These are phyloP conservation scores for Oreocharis arfaki DNA, from an alignment of 2,113 vertebrate species.

Conservation along the genomic window DNA sequence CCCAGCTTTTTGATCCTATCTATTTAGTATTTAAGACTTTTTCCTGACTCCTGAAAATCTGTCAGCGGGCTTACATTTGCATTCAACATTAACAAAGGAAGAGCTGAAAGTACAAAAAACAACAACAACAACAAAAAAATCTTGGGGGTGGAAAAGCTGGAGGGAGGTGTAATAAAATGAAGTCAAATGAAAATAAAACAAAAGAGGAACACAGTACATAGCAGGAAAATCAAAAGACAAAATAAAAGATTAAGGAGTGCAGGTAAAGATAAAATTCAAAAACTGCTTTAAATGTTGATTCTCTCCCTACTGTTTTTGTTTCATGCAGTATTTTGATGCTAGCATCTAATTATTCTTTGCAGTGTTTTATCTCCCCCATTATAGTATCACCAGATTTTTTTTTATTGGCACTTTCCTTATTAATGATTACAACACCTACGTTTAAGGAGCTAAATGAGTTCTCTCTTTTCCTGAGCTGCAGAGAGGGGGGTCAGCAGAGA, in stretches of 20 bases:
- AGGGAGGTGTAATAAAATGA: conserved; percentile 39
- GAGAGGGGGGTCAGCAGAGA: conserved; percentile 42
- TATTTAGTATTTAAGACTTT: not conserved
- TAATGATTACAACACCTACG: conserved; percentile 70
- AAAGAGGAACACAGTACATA: conserved; percentile 14
- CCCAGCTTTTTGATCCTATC: not conserved
- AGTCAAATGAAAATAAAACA: conserved; percentile 51
- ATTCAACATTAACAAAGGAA: conserved; percentile 40
- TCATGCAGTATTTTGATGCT: conserved; percentile 68
- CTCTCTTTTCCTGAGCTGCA: conserved; percentile 50
- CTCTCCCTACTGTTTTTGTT: conserved; percentile 66
- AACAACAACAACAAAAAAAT: not conserved
- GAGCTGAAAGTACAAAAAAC: not conserved
- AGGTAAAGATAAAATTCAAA: conserved; percentile 64
- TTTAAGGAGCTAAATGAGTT: conserved; percentile 70
- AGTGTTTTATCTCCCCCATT: conserved; percentile 70
- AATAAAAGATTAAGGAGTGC: conserved; percentile 63
- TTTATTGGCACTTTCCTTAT: conserved; percentile 69
- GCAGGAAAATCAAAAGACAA: conserved; percentile 52
- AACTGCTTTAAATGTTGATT: conserved; percentile 63
- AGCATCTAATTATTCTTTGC: conserved; percentile 68
- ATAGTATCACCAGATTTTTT: conserved; percentile 70
- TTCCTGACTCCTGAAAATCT: not conserved
- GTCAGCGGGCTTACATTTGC: not conserved
- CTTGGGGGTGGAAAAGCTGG: not conserved